Evolutionary conservation across 1,140 invertebrate species (phyloP).

Genomic region (Bemisia tabaci): DNA sequence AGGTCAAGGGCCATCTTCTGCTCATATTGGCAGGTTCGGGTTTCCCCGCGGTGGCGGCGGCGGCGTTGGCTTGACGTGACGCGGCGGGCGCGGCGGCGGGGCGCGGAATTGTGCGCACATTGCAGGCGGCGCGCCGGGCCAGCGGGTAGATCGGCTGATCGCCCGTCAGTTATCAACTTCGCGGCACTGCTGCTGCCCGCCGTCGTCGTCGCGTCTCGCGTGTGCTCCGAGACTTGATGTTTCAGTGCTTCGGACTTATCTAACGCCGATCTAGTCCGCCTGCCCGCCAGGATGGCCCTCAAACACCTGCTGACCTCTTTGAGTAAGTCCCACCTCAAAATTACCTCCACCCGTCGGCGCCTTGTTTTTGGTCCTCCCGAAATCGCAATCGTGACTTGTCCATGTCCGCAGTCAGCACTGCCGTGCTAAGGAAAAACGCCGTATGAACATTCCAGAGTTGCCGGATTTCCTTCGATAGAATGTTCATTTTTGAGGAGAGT

Average conservation of each 20-base stretch:
- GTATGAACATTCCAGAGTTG: too few species aligned
- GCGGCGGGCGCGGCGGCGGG: too few species aligned
- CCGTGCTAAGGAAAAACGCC: not conserved
- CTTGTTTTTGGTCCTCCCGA: too few species aligned
- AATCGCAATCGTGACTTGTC: not conserved
- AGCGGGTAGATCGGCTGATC: not conserved
- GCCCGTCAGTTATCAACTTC: not conserved
- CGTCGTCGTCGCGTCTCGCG: not conserved
- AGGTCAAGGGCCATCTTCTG: not conserved
- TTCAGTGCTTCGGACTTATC: not conserved
- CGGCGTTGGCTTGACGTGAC: too few species aligned
- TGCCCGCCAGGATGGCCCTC: not conserved
- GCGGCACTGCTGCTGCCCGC: too few species aligned
- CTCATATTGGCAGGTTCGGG: not conserved
- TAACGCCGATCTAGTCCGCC: not conserved
- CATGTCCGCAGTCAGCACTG: not conserved
- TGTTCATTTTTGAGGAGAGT: too few species aligned
- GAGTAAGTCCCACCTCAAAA: not conserved
- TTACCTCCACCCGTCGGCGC: not conserved
- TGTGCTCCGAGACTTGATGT: not conserved
- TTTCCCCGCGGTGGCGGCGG: not conserved
- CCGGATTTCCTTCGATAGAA: too few species aligned
- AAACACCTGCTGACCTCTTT: not conserved
- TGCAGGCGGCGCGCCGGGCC: not conserved
- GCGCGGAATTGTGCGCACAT: not conserved